Percentiles rank a stretch among this genome's conserved stretches.
These are phyloP conservation scores for Acanthococcus lagerstroemiae DNA, from an alignment of 2,888 invertebrate species.

Conservation along the genomic window DNA sequence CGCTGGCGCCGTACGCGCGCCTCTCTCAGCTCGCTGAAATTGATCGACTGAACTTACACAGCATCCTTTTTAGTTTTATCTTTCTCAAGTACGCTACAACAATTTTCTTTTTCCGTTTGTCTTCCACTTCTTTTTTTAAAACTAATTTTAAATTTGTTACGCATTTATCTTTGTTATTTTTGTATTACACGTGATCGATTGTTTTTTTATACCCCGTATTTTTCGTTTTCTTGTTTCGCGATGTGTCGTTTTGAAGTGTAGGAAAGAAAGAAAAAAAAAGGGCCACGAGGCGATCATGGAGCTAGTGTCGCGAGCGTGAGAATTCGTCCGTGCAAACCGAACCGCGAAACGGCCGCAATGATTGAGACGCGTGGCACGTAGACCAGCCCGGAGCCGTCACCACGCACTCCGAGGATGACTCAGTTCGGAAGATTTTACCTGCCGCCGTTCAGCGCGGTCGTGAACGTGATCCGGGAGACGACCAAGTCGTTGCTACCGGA, in stretches of 20 bases:
- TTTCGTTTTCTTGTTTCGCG: background rate
- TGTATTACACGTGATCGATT: background rate
- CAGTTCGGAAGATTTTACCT: constrained; percentile 55
- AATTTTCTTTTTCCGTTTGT: constrained; percentile 9
- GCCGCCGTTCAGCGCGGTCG: constrained; percentile 61
- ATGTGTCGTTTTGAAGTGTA: background rate
- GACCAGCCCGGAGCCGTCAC: no score
- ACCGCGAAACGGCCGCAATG: no score
- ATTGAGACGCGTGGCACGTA: no score
- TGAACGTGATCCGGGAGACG: constrained; percentile 75
- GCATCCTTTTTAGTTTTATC: constrained; percentile 25
- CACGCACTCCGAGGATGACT: no score
- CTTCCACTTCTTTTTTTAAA: constrained; percentile 24
- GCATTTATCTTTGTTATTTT: background rate
- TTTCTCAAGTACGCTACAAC: constrained; percentile 9
- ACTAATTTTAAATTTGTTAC: background rate
- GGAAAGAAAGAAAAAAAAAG: background rate
- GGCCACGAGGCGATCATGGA: no score
- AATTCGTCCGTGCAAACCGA: no score
- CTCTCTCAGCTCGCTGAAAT: background rate
- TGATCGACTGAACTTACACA: constrained; percentile 6
- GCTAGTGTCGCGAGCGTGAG: no score
- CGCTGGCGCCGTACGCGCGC: constrained; percentile 19
- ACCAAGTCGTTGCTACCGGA: constrained; percentile 67
- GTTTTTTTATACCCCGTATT: background rate